Conservation (phyloP, 2,113 vertebrate species). For the Dendropsophus ebraccatus region DNA sequence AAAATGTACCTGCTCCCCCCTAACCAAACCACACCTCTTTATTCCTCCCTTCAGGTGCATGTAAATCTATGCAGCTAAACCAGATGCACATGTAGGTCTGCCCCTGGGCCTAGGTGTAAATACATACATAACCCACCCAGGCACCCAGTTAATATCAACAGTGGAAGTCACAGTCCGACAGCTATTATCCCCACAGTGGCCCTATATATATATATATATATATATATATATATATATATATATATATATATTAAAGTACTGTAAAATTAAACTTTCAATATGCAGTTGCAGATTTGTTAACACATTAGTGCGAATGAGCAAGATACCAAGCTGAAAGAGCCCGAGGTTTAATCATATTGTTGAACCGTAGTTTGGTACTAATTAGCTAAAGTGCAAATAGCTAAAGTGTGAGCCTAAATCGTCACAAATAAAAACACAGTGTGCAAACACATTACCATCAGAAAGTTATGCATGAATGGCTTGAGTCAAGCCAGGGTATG, state of each 20-base stretch:
- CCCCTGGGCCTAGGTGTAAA: too few species aligned
- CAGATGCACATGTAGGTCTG: too few species aligned
- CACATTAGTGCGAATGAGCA: constrained; percentile 14
- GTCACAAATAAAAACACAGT: constrained; percentile 13
- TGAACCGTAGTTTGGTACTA: constrained; percentile 26
- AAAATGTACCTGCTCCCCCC: too few species aligned
- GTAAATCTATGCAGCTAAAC: too few species aligned
- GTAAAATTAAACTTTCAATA: neutral
- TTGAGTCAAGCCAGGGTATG: neutral
- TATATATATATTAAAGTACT: neutral
- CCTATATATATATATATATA: too few species aligned
- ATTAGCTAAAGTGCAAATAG: constrained; percentile 27
- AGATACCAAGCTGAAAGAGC: neutral
- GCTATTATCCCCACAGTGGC: too few species aligned
- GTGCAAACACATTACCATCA: constrained; percentile 8
- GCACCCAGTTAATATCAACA: too few species aligned
- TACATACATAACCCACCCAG: too few species aligned
- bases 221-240: too few species aligned
- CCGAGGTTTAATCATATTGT: neutral
- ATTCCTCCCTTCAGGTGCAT: too few species aligned
- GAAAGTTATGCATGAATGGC: neutral
- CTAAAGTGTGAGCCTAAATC: constrained; percentile 1
- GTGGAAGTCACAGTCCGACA: too few species aligned
- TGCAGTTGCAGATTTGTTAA: neutral
- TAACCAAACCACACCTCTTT: too few species aligned